Evolutionary conservation across 92 coral and sea anemone genomes (phyloP).

Genomic region (Muricea muricata): DNA sequence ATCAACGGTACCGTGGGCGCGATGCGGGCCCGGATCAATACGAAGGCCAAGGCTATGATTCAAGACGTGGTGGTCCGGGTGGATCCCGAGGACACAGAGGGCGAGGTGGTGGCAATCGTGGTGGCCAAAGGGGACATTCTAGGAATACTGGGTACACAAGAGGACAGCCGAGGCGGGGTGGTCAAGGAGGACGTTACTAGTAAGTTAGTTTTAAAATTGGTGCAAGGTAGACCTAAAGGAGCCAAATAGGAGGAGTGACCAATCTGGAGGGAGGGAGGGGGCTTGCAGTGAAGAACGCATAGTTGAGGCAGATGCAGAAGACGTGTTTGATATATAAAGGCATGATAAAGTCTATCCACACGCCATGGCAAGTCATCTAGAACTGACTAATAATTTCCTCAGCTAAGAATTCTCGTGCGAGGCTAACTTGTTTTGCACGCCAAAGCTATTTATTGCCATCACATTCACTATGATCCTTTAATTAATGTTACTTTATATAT

Average conservation of each 20-base stretch:
- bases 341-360: too few species aligned
- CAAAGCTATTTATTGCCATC: too few species aligned
- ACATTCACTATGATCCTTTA: neutral
- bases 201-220: neutral
- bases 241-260: too few species aligned
- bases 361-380: too few species aligned
- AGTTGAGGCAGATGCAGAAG: too few species aligned
- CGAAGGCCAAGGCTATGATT: neutral
- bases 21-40: constrained; percentile 8
- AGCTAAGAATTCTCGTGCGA: too few species aligned
- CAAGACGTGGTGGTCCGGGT: constrained; percentile 21
- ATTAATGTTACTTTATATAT: neutral
- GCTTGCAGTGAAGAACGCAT: too few species aligned
- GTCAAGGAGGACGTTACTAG: constrained; percentile 25
- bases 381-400: too few species aligned
- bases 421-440: too few species aligned
- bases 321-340: too few species aligned
- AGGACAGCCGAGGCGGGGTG: constrained; percentile 18
- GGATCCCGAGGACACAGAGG: constrained; percentile 40
- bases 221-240: too few species aligned
- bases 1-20: neutral
- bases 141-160: constrained; percentile 26
- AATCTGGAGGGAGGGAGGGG: too few species aligned
- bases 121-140: constrained; percentile 38
- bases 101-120: constrained; percentile 20